phyloP scores from a whole-genome alignment of 2,113 vertebrate genomes.

The Riparia riparia region DNA sequence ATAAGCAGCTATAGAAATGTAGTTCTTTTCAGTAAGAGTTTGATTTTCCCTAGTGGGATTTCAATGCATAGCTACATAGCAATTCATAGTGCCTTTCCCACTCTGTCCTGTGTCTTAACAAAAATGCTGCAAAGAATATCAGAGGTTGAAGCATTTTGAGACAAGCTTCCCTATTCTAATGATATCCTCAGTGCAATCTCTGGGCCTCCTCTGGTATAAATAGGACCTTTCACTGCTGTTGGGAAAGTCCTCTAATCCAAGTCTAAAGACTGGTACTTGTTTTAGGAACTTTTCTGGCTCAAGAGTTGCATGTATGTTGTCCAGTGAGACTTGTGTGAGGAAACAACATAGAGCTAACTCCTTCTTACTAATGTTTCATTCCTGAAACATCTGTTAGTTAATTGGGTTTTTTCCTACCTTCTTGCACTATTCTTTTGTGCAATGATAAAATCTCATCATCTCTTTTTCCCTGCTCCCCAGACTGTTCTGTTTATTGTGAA shows the following conservation, averaged over 20 bases:
- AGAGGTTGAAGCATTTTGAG: neutral
- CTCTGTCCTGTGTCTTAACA: neutral
- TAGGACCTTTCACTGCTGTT: neutral
- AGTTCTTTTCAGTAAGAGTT: conserved; percentile 35
- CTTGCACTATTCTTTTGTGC: neutral
- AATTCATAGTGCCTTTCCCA: neutral
- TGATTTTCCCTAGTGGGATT: conserved; percentile 38
- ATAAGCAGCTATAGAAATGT: conserved; percentile 36
- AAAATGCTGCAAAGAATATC: neutral
- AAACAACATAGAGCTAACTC: neutral
- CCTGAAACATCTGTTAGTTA: conserved; percentile 16
- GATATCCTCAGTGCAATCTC: neutral
- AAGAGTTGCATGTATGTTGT: neutral
- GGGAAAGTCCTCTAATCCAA: neutral
- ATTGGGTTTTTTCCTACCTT: neutral
- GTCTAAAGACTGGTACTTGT: neutral
- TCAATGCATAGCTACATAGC: neutral
- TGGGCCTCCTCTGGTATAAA: neutral
- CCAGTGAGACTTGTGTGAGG: neutral
- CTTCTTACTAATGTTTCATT: neutral
- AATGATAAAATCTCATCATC: neutral
- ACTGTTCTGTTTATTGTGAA: neutral
- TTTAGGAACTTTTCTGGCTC: neutral
- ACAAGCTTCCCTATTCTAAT: neutral
- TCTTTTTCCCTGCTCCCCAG: neutral